Base-by-base conservation (phyloP, 1,140 invertebrate genomes). In the Drosophila ogumai region DNA sequence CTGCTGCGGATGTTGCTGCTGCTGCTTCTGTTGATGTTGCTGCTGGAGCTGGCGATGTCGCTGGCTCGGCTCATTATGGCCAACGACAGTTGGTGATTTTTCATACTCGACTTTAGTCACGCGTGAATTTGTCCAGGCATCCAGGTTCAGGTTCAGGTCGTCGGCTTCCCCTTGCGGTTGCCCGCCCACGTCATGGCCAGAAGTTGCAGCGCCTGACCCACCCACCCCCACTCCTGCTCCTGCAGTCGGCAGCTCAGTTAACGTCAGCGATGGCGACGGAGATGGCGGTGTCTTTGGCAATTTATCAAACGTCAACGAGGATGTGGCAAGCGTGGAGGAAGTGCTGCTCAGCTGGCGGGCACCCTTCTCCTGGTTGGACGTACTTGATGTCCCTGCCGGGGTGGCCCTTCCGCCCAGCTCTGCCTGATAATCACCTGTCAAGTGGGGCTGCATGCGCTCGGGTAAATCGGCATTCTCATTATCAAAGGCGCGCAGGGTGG, bases 251-350 rank as follows among this genome's bases (percentile, higher is more conserved):
- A 79, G 58, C 75, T 86, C 82, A 19, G 65, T 73, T 72, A 68
- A 47, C 55, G 63, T 73, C 41, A 73, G 32, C 50, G 63, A 50
- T 38, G 80, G 50, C 55, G 65, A 76, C 52, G 61, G 34, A 19
- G 52, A 38, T 25, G 52, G 52, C 52, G 52, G 60, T 36, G 76
- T 84, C 84, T 75, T 90, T 91, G 86, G 87, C 86, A 91, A 90
- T 90, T 90, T 90, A 90, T 90, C 86, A 90, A 90, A 91, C 66
- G 86, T 87, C 86, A 91, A 82, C 73, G 87, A 91, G 73, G 86
- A 90, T 72, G 87, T 82, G 80, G 86, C 86, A 68, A 77, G 43
- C 10, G 84, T 88, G 7, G 85, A 86, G 74, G 81, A 81, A 55
- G 85, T 90, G 74, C 81, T 90, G 78, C 85, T 90, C 77, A 90